phyloP scores from a whole-genome alignment of 2,113 vertebrate species.

The Nematolebias whitei region DNA sequence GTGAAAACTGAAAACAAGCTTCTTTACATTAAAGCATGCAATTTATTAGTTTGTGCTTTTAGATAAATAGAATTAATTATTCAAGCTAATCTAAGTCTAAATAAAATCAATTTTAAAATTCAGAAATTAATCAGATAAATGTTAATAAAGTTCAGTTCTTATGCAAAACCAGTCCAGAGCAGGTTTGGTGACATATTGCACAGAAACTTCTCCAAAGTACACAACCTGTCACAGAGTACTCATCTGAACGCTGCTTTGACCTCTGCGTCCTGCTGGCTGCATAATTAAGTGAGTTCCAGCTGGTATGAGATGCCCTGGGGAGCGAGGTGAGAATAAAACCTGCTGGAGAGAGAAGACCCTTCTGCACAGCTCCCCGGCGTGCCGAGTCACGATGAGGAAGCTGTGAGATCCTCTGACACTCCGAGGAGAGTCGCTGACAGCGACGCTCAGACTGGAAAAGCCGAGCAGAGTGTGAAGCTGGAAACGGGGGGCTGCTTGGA shows the following conservation, averaged over 20 bases:
- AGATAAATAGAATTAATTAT: too few species aligned
- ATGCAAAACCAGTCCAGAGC: neutral
- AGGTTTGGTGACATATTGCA: neutral
- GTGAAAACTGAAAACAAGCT: too few species aligned
- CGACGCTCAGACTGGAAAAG: conserved; percentile 25
- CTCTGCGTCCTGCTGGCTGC: conserved; percentile 49
- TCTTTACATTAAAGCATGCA: too few species aligned
- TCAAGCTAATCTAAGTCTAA: too few species aligned
- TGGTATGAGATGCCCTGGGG: conserved; percentile 64
- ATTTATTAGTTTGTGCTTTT: too few species aligned
- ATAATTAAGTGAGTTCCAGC: conserved; percentile 71
- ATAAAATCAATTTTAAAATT: too few species aligned
- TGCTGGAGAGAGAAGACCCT: conserved; percentile 34
- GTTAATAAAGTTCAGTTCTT: too few species aligned
- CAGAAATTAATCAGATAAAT: too few species aligned
- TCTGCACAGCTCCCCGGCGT: conserved; percentile 23
- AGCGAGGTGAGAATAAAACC: conserved; percentile 67
- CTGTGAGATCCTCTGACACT: conserved; percentile 38
- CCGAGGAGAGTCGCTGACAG: conserved; percentile 9
- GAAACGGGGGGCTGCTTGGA: conserved; percentile 30
- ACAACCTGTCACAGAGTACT: conserved; percentile 32
- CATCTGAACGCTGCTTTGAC: conserved; percentile 45
- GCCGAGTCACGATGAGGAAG: conserved; percentile 53
- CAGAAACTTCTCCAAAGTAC: conserved; percentile 39
- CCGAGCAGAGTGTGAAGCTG: conserved; percentile 24